Percentiles rank a stretch among this genome's conserved stretches.
Conservation (phyloP, 2,797 vertebrate species). For the Alectoris magna region DNA sequence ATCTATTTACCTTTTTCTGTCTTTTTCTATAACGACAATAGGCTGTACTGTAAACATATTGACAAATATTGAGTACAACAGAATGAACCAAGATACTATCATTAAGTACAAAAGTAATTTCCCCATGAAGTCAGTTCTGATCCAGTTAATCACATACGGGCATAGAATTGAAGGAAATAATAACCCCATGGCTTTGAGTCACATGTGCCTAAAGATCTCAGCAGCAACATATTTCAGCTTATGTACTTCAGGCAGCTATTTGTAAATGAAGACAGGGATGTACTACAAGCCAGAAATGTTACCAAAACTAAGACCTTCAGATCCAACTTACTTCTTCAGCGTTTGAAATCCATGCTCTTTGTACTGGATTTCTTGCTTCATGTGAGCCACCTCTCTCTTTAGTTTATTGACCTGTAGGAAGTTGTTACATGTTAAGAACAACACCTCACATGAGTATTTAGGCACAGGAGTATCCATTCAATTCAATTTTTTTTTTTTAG, state of each 20-base stretch:
- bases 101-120: not conserved
- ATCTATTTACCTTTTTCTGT: not conserved
- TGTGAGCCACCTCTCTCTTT: slow-evolving; percentile 94
- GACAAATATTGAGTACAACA: not conserved
- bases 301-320: not conserved
- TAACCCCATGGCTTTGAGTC: not conserved
- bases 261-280: slow-evolving; percentile 8
- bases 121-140: not conserved
- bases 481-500: not conserved
- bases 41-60: not conserved
- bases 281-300: not conserved
- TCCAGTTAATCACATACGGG: not conserved
- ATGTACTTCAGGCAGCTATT: slow-evolving; percentile 14
- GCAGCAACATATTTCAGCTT: not conserved
- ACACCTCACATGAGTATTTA: not conserved
- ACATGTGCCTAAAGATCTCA: not conserved
- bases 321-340: slow-evolving; percentile 90
- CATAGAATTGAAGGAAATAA: not conserved
- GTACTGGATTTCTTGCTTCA: slow-evolving; percentile 94
- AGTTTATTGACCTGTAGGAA: slow-evolving; percentile 91
- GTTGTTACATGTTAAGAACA: slow-evolving; percentile 4
- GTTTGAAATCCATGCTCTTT: slow-evolving; percentile 97
- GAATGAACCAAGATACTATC: not conserved
- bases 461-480: not conserved
- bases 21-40: not conserved